A percentile compares a stretch with the other conserved stretches of the same genome.
Conservation (phyloP, 2,113 vertebrate genomes). For the Melanostigma gelatinosum region DNA sequence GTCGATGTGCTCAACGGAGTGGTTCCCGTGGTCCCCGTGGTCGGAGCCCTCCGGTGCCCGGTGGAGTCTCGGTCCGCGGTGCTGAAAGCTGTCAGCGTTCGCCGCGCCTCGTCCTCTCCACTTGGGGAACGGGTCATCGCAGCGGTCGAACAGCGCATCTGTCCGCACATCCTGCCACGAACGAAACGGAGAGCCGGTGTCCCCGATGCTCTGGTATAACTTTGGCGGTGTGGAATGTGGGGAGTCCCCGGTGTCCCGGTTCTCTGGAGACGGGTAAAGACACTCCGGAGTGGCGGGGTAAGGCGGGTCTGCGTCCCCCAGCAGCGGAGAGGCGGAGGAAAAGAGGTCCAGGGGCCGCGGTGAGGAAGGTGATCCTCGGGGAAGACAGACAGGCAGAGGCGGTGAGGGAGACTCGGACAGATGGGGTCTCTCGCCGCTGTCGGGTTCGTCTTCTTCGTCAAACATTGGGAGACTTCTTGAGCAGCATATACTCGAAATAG, state of each 20-base stretch:
- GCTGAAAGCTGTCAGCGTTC: constrained; percentile 73
- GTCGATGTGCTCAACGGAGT: constrained; percentile 66
- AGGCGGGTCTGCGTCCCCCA: constrained; percentile 73
- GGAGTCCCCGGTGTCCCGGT: constrained; percentile 33
- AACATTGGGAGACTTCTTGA: constrained; percentile 71
- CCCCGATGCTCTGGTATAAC: constrained; percentile 64
- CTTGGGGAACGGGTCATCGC: constrained; percentile 69
- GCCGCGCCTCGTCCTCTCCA: constrained; percentile 69
- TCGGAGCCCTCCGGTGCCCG: constrained; percentile 57
- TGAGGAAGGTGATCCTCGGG: constrained; percentile 67
- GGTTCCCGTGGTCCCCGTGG: constrained; percentile 67
- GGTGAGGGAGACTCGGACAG: constrained; percentile 68
- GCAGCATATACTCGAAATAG: constrained; percentile 48
- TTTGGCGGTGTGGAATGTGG: constrained; percentile 63
- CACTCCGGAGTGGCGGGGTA: constrained; percentile 65
- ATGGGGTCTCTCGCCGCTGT: constrained; percentile 65
- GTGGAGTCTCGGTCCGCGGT: constrained; percentile 77
- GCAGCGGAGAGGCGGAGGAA: constrained; percentile 73
- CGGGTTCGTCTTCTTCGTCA: constrained; percentile 78
- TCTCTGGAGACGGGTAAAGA: constrained; percentile 53
- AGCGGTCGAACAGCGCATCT: constrained; percentile 50
- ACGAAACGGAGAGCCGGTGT: constrained; percentile 51
- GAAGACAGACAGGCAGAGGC: constrained; percentile 61
- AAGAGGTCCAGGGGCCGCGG: constrained; percentile 72
- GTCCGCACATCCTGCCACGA: constrained; percentile 56